Evolutionary conservation across 2,888 invertebrate genomes (phyloP).

Genomic region (Macrosoma leucophasiata): DNA sequence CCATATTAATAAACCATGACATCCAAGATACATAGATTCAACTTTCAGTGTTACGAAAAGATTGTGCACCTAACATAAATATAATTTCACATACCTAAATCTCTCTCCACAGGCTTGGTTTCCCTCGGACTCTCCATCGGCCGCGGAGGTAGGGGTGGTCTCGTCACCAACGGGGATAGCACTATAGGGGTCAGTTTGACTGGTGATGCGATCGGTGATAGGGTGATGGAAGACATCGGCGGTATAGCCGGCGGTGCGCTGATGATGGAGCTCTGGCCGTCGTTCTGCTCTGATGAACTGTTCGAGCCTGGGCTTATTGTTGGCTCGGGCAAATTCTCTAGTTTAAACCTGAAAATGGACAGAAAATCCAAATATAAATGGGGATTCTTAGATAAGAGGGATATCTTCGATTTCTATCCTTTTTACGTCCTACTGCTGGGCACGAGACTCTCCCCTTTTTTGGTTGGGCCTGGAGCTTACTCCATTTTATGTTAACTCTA

Average conservation of each 20-base stretch:
- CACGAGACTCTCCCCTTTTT: no score
- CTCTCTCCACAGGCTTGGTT: conserved; percentile 42
- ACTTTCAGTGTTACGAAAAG: no score
- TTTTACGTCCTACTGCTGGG: no score
- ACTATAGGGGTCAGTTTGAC: conserved; percentile 35
- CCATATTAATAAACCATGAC: no score
- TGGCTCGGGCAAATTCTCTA: conserved; percentile 55
- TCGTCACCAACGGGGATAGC: conserved; percentile 43
- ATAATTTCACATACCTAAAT: conserved; percentile 45
- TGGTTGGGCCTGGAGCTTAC: no score
- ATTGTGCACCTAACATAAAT: no score
- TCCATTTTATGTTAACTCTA: no score
- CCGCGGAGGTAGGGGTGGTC: conserved; percentile 58
- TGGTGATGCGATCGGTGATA: conserved; percentile 30
- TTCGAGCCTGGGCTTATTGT: conserved; percentile 69
- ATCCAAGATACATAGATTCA: no score
- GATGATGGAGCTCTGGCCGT: conserved; percentile 63
- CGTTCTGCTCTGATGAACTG: conserved; percentile 67
- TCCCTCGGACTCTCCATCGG: conserved; percentile 52
- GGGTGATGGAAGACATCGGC: conserved; percentile 31
- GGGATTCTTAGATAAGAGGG: no score
- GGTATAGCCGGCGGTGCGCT: conserved; percentile 38
- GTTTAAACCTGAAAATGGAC: conserved; percentile 47
- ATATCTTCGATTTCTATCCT: no score
- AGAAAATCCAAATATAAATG: no score